Base-by-base conservation (phyloP, 2,113 vertebrate genomes). In the Leucosticte australis region DNA sequence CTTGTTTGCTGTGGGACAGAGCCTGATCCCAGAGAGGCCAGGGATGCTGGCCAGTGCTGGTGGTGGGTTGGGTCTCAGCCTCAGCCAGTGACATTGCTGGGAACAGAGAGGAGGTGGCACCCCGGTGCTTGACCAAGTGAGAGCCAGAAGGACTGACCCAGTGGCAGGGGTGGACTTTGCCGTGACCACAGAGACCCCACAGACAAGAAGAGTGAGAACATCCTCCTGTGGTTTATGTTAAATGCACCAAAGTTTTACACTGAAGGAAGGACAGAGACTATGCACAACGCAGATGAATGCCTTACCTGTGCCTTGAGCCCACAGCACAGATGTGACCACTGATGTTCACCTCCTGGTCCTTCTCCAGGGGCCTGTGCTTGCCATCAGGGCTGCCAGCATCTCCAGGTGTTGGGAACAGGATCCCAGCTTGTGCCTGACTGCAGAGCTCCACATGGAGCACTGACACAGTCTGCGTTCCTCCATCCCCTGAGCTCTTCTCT, bases 391-490 rank as follows among this genome's bases (percentile, higher is more conserved):
- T 79, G 44, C 2, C 35, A 65, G 78, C 65, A 60, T 27, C 50
- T 50, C 42, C 75, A 73, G 39, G 7, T 2, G 2, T 23, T 13
- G 35, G 19, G 64, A 69, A 7, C 41, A 70, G 44, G 24, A 75
- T 35, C 49, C 56, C 56, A 74, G 55, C 52, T 46, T 17, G 39
- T 49, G 37, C 24, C 35, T 1, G 1, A 7, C 24, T 63, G 56
- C 63, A 87, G 37, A 90, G 13, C 24, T 83, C 37, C 37, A 22
- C 0, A 0, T 1, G 24, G 39, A 67, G 44, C 49, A n/a, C 14
- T 0, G 1, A 21, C 11, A 10, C 0, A 1, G 27, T 30, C 53
- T 47, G n/a, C n/a, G 14, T 19, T 35, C 21, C 47, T 87, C 56
- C 2, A 1, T 27, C 14, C 50, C 37, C 16, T 49, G 49, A 68